Conservation (phyloP, 2,113 vertebrate genomes). For the Vulpes vulpes region DNA sequence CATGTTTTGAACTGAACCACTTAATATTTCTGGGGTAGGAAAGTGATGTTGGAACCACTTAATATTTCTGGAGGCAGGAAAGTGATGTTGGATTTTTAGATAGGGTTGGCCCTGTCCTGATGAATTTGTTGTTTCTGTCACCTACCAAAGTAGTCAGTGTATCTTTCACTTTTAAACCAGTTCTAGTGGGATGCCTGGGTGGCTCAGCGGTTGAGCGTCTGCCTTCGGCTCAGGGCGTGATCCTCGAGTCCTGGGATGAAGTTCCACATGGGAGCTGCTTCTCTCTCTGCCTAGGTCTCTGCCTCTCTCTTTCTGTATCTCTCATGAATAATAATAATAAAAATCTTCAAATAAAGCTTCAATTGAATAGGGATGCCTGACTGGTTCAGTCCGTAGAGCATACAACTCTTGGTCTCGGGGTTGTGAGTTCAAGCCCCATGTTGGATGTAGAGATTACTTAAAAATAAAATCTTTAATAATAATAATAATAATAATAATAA, state of each 20-base stretch:
- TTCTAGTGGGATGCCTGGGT: neutral
- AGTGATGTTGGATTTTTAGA: neutral
- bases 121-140: neutral
- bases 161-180: conserved; percentile 45
- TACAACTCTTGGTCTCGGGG: neutral
- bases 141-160: neutral
- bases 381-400: neutral
- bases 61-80: neutral
- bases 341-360: no score
- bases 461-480: no score
- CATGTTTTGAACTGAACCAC: conserved; percentile 18
- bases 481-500: no score
- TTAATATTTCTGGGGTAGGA: neutral
- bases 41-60: neutral
- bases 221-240: no score
- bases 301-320: no score
- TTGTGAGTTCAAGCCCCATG: neutral
- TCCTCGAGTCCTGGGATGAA: no score
- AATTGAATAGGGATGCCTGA: neutral
- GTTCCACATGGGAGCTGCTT: no score
- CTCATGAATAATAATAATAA: no score
- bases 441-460: neutral
- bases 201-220: no score
- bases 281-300: no score
- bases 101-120: neutral